A percentile compares a stretch with the other conserved stretches of the same genome.
These are phyloP conservation scores for Rhombomys opimus DNA, from an alignment of 2,113 vertebrate species.

Conservation along the genomic window DNA sequence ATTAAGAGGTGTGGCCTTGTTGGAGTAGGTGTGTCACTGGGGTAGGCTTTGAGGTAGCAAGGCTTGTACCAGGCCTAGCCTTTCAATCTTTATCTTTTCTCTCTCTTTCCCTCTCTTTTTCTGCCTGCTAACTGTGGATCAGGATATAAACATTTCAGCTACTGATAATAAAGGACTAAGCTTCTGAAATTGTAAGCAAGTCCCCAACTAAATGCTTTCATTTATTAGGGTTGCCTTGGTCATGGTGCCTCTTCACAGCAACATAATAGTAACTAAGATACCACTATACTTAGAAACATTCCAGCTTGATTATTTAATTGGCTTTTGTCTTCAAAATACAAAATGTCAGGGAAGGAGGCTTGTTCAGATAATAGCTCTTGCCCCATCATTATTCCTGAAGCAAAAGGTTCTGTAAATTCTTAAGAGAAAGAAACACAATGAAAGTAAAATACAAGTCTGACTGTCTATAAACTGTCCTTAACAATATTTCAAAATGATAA, in stretches of 20 bases:
- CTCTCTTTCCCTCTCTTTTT: not conserved
- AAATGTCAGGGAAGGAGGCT: not conserved
- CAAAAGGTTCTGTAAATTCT: not conserved
- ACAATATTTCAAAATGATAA: conserved; percentile 15
- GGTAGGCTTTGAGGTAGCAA: not conserved
- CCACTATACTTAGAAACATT: not conserved
- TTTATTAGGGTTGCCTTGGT: not conserved
- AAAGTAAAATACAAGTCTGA: not conserved
- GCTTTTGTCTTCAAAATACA: conserved; percentile 27
- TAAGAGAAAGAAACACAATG: not conserved
- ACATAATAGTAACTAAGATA: not conserved
- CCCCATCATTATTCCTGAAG: not conserved
- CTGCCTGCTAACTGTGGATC: not conserved
- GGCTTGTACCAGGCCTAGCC: too few species aligned
- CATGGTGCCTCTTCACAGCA: not conserved
- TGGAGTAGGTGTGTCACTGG: not conserved
- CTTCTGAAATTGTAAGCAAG: not conserved
- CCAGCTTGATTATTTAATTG: not conserved
- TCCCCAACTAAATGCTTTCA: not conserved
- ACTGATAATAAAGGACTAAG: not conserved
- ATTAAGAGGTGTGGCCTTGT: not conserved
- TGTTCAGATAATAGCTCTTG: not conserved
- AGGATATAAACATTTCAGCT: not conserved
- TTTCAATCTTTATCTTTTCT: not conserved
- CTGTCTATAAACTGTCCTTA: not conserved